phyloP scores from a whole-genome alignment of 2,113 vertebrate species.

The Notothenia coriiceps region DNA sequence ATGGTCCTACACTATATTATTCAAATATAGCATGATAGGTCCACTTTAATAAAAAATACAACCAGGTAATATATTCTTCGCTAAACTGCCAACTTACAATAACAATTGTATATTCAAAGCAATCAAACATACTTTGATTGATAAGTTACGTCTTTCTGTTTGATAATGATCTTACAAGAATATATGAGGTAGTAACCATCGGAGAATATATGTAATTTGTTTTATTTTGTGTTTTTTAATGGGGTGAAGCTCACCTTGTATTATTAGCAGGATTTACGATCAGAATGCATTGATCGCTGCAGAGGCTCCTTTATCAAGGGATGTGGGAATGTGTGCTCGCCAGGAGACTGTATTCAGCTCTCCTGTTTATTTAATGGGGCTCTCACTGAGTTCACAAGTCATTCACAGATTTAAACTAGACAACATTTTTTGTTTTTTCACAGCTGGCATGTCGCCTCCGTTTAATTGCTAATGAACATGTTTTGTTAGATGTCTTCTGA shows the following conservation, averaged over 20 bases:
- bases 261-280: conserved; percentile 26
- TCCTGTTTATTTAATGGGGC: conserved; percentile 4
- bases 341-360: conserved; percentile 8
- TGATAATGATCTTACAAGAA: not conserved
- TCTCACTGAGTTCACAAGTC: conserved; percentile 12
- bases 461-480: conserved; percentile 19
- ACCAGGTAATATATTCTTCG: not conserved
- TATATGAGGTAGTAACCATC: not conserved
- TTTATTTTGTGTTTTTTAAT: conserved; percentile 2
- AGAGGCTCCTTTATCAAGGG: conserved; percentile 13
- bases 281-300: conserved; percentile 28
- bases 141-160: not conserved
- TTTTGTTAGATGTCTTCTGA: conserved; percentile 7
- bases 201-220: not conserved
- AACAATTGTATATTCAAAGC: conserved; percentile 4
- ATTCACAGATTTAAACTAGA: conserved; percentile 8
- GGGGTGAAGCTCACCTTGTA: not conserved
- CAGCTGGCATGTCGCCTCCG: not conserved
- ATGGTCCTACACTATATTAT: no score
- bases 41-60: not conserved
- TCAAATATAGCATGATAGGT: no score
- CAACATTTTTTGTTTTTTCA: not conserved
- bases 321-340: conserved; percentile 1
- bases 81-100: not conserved
- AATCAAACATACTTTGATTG: not conserved